A percentile compares a stretch with the other conserved stretches of the same genome.
Evolutionary conservation across 2,888 invertebrate species (phyloP).

Genomic region (Halictus quadricinctus): DNA sequence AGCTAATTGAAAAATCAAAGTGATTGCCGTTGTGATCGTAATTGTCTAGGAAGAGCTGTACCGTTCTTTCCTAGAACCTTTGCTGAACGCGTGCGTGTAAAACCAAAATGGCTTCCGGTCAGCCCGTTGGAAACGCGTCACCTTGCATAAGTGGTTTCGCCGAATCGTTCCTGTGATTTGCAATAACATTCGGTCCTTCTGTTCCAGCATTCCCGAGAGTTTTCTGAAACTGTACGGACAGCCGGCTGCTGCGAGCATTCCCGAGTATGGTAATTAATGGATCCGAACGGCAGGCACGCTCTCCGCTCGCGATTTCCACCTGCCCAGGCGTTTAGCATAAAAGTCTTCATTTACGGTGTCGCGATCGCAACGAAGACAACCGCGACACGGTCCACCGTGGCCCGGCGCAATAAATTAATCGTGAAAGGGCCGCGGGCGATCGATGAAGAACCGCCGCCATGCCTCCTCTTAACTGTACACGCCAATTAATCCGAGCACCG

Average conservation of each 20-base stretch:
- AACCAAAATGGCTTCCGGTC: neutral
- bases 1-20: conserved; percentile 8
- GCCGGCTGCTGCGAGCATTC: conserved; percentile 7
- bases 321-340: conserved; percentile 58
- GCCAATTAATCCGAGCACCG: conserved; percentile 75
- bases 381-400: conserved; percentile 61
- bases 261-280: conserved; percentile 59
- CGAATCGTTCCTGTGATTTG: neutral
- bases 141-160: neutral
- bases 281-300: conserved; percentile 25
- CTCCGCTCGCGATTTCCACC: conserved; percentile 42
- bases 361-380: conserved; percentile 65
- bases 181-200: neutral
- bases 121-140: neutral
- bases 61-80: neutral
- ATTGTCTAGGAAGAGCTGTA: neutral
- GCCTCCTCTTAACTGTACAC: conserved; percentile 69
- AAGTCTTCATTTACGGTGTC: conserved; percentile 66
- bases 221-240: neutral
- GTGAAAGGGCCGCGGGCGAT: conserved; percentile 59
- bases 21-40: neutral
- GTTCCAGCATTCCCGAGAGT: neutral
- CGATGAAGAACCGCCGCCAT: conserved; percentile 37
- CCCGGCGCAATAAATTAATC: conserved; percentile 64
- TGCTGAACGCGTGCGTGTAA: neutral